Evolutionary conservation across 2,797 vertebrate species (phyloP), one percentile per base, ranked within the genome.

Genomic region (Diplodus puntazzo): DNA sequence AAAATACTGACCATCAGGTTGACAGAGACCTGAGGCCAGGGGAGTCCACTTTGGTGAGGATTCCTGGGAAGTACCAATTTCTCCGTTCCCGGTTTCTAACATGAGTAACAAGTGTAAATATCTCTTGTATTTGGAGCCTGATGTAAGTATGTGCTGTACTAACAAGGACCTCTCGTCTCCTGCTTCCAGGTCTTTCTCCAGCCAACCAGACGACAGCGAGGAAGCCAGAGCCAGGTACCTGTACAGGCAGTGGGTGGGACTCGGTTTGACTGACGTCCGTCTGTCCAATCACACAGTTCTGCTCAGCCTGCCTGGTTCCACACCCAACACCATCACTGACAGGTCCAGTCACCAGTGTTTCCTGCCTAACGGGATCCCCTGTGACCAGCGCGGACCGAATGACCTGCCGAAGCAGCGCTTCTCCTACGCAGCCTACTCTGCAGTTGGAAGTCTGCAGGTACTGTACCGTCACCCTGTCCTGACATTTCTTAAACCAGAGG

Each of bases 391-490:
- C 77, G 86, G 92, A 79, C 67, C 79, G 16, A 63, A 14, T 66
- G 83, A 87, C n/a, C 55, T 81, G n/a, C 68, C 77, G 1, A 84
- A 79, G 64, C 80, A 83, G 70, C 89, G 92, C 42, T 95, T 93
- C 89, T 95, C 96, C 0, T 98, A 97, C 0, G 97, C 97, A 23
- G 96, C 97, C 80, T 99, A 98, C 86, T 98, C 98, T 84, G 96
- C 97, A 77, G 95, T 93, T 77, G 98, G 98, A 89, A 96, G 88
- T 87, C 90, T 98, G 20, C 92, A 97, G 97, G 98, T 99, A 76
- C 50, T 2, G 11, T 16, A 30, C 16, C n/a, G 6, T 16, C 5
- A 8, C 3, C 16, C 4, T 25, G 14, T 25, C 30, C 14, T 73
- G 77, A 61, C 73, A 68, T 80, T 76, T 77, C 14, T 11, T 27